These are phyloP conservation scores for Bradypus variegatus DNA, from an alignment of 2,797 vertebrate species.

Conservation along the genomic window DNA sequence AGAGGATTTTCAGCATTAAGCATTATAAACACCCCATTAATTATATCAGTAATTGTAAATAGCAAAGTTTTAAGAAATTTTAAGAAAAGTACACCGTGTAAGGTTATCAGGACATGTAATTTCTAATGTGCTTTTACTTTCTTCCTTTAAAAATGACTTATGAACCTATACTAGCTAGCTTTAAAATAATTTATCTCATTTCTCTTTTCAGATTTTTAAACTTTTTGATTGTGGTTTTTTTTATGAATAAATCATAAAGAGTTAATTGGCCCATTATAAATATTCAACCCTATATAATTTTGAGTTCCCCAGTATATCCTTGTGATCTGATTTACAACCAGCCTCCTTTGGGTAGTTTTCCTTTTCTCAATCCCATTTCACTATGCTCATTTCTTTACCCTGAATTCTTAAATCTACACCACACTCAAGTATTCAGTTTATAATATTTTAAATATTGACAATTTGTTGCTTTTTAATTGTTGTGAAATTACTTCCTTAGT, in stretches of 20 bases:
- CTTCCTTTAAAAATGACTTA: neutral
- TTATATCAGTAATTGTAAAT: slow-evolving; percentile 62
- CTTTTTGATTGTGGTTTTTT: neutral
- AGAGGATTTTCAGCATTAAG: slow-evolving; percentile 67
- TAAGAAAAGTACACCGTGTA: neutral
- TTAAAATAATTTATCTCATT: neutral
- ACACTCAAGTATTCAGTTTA: neutral
- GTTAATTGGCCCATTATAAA: neutral
- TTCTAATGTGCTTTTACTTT: neutral
- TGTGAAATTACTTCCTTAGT: neutral
- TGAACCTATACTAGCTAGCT: neutral
- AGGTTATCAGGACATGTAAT: neutral
- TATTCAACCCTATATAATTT: neutral
- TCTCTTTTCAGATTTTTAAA: neutral
- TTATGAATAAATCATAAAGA: neutral
- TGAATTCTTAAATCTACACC: neutral
- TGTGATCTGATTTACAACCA: neutral
- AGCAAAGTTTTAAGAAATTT: slow-evolving; percentile 42
- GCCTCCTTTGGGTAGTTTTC: neutral
- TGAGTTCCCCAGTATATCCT: neutral
- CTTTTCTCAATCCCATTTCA: neutral
- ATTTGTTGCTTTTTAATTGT: neutral
- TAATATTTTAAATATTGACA: neutral
- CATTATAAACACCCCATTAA: slow-evolving; percentile 67
- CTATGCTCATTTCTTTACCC: neutral